phyloP scores from a whole-genome alignment of 2,113 vertebrate species.

The Cardinalis cardinalis region DNA sequence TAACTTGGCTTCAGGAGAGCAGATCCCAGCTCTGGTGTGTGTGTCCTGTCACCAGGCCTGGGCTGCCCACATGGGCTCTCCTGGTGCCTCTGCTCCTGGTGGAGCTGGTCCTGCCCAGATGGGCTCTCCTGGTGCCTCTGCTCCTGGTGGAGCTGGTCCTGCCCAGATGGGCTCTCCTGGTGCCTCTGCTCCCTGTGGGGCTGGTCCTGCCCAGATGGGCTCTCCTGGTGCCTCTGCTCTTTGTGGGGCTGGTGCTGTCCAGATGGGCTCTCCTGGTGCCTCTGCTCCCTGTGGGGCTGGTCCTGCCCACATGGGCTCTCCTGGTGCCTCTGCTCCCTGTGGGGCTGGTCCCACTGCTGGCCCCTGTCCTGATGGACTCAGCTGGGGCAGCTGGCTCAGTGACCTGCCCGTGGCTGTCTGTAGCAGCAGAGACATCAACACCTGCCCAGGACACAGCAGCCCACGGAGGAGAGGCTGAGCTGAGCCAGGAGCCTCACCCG shows the following conservation, averaged over 20 bases:
- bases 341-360: neutral
- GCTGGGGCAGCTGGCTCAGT: neutral
- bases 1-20: neutral
- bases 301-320: neutral
- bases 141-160: too few species aligned
- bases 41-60: rapidly evolving
- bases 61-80: neutral
- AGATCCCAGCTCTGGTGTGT: neutral
- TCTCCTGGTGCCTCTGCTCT: too few species aligned
- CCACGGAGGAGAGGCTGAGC: neutral
- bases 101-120: too few species aligned
- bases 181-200: too few species aligned
- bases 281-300: neutral
- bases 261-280: rapidly evolving
- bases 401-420: rapidly evolving
- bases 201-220: too few species aligned
- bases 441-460: neutral
- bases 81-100: neutral
- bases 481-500: neutral
- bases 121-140: too few species aligned
- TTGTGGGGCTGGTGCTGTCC: neutral
- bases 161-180: too few species aligned
- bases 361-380: neutral
- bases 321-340: neutral
- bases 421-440: neutral